Conservation (phyloP, 37 sponge, comb jelly and placozoan genomes). For the Bolinopsis microptera region DNA sequence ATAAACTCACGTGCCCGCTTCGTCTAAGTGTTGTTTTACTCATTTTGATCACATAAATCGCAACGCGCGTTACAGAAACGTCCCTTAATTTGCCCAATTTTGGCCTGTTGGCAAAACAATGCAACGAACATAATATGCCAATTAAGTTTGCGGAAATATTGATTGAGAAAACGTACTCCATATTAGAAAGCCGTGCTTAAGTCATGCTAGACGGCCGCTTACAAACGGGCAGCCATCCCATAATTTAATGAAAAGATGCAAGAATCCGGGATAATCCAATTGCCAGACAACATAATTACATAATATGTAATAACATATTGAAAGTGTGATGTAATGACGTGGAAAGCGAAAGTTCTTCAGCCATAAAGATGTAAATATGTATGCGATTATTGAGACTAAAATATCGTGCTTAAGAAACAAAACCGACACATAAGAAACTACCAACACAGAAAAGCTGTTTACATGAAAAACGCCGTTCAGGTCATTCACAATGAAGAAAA, state of each 20-base stretch:
- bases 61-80: slow-evolving; percentile 14
- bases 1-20: slow-evolving; percentile 8
- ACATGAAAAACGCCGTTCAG: background rate
- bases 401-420: background rate
- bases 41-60: background rate
- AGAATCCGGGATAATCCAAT: background rate
- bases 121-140: background rate
- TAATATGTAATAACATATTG: too few relatives aligned
- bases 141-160: background rate
- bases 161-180: background rate
- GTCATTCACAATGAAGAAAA: background rate
- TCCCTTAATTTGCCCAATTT: background rate
- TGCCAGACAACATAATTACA: too few relatives aligned
- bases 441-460: background rate
- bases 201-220: background rate
- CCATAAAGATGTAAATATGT: too few relatives aligned
- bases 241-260: background rate
- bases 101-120: background rate
- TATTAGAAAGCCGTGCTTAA: background rate
- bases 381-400: too few relatives aligned
- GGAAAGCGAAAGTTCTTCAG: too few relatives aligned
- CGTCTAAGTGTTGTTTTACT: background rate
- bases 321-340: too few relatives aligned
- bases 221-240: background rate
- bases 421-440: background rate